A percentile compares a stretch with the other conserved stretches of the same genome.
Conservation (phyloP, 2,113 vertebrate genomes). For the Ia io region DNA sequence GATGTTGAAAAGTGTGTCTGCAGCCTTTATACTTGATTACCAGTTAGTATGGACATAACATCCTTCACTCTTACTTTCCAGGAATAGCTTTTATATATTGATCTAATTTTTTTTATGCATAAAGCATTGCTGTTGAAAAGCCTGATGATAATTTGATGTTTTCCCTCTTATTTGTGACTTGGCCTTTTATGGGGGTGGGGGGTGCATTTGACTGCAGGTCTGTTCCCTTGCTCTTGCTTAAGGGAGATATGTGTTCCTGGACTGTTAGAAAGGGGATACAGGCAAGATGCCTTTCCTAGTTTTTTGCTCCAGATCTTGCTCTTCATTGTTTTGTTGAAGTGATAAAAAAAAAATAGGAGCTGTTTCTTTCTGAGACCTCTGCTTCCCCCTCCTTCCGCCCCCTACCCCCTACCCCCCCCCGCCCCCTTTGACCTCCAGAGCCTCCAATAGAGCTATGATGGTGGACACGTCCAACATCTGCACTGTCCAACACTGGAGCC, state of each 20-base stretch:
- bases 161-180: not conserved
- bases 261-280: not conserved
- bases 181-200: not conserved
- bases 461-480: not conserved
- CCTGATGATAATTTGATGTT: not conserved
- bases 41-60: not conserved
- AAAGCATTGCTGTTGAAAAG: not conserved
- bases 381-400: not conserved
- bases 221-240: not conserved
- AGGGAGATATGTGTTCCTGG: not conserved
- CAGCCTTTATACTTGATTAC: not conserved
- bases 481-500: accelerated
- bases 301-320: not conserved
- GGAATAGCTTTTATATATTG: not conserved
- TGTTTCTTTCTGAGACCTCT: not conserved
- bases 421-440: not conserved
- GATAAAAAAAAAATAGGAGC: not conserved
- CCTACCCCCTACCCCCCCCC: too few relatives aligned
- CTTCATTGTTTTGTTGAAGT: not conserved
- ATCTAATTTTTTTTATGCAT: not conserved
- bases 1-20: not conserved
- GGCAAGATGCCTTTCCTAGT: not conserved
- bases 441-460: not conserved
- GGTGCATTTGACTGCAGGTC: not conserved
- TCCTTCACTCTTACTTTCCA: not conserved